Percentiles rank a stretch among this genome's conserved stretches.
phyloP scores from a whole-genome alignment of 2,113 vertebrate genomes.

The Pterocles burchelli region DNA sequence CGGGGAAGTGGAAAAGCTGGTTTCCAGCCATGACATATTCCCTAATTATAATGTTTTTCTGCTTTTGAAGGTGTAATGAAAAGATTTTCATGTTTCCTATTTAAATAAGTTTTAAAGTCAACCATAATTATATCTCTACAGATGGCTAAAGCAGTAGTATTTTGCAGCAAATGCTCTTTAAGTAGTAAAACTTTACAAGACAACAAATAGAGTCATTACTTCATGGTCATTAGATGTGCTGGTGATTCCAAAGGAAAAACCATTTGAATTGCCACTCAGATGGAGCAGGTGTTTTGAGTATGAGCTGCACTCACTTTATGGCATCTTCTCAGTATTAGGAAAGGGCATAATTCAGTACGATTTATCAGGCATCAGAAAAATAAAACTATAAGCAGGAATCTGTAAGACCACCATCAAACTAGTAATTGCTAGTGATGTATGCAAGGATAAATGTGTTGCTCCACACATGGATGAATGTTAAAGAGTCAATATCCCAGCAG shows the following conservation, averaged over 20 bases:
- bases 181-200: conserved; percentile 37
- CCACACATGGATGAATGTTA: background rate
- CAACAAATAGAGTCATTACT: conserved; percentile 36
- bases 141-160: conserved; percentile 39
- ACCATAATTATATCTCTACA: conserved; percentile 47
- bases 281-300: background rate
- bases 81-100: conserved; percentile 26
- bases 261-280: background rate
- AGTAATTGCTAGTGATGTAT: background rate
- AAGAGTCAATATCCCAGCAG: background rate
- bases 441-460: background rate
- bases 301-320: background rate
- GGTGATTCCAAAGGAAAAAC: background rate
- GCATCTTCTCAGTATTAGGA: background rate
- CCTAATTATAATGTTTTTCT: conserved; percentile 28
- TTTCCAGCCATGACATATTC: conserved; percentile 21
- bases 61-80: conserved; percentile 48
- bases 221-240: background rate
- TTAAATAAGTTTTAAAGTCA: conserved; percentile 54
- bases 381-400: conserved; percentile 3
- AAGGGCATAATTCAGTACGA: background rate
- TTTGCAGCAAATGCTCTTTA: conserved; percentile 42
- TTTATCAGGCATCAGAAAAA: conserved; percentile 46
- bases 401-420: conserved; percentile 10
- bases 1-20: background rate